Evolutionary conservation across 2,113 vertebrate species (phyloP).

Genomic region (Chascanopsetta lugubris): DNA sequence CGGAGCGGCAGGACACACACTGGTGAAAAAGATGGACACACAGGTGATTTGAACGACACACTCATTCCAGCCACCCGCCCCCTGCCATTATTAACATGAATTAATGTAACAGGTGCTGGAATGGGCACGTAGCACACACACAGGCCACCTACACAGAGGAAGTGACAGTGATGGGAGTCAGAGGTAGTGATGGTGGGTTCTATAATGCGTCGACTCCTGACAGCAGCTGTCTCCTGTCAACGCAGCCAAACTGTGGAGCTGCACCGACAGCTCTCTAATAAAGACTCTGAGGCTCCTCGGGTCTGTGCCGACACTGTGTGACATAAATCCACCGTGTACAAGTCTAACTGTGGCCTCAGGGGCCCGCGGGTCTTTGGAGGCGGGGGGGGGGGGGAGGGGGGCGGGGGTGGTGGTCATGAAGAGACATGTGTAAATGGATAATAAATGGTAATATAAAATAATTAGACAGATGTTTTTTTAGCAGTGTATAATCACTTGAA

Average conservation of each 20-base stretch:
- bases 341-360: slow-evolving; percentile 3
- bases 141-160: slow-evolving; percentile 6
- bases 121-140: slow-evolving; percentile 22
- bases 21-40: not conserved
- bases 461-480: too few relatives aligned
- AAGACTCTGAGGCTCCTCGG: slow-evolving; percentile 18
- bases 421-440: too few relatives aligned
- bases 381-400: too few relatives aligned
- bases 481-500: too few relatives aligned
- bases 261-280: slow-evolving; percentile 6
- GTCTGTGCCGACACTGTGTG: slow-evolving; percentile 12
- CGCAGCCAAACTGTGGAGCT: not conserved
- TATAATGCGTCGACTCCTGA: slow-evolving; percentile 8
- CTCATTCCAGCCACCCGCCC: slow-evolving; percentile 12
- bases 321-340: slow-evolving; percentile 32
- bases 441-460: too few relatives aligned
- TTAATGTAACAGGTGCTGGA: slow-evolving; percentile 28
- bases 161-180: not conserved
- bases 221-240: slow-evolving; percentile 55
- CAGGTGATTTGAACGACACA: slow-evolving; percentile 21
- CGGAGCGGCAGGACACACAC: not conserved
- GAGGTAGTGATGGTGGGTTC: slow-evolving; percentile 27
- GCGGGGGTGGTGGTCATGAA: too few relatives aligned
- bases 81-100: slow-evolving; percentile 8
- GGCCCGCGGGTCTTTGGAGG: not conserved